These are phyloP conservation scores for Brachypalpus laphriformis DNA, from an alignment of 2,888 invertebrate genomes.

Conservation along the genomic window DNA sequence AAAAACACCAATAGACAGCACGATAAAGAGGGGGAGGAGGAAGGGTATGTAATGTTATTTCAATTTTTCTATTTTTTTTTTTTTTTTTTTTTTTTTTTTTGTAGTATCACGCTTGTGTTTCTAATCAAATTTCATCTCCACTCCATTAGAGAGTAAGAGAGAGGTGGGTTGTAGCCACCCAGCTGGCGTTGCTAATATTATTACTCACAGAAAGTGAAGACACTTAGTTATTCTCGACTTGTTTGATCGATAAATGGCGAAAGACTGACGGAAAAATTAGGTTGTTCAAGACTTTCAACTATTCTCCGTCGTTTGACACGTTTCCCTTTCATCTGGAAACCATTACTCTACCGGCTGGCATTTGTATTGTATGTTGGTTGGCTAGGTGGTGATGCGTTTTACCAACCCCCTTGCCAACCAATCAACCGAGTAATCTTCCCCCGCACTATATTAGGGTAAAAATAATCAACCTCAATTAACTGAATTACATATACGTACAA, in stretches of 20 bases:
- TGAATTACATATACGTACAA: slow-evolving; percentile 55
- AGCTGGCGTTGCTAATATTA: slow-evolving; percentile 39
- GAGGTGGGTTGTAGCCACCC: slow-evolving; percentile 16
- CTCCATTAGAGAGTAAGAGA: slow-evolving; percentile 48
- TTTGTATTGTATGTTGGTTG: slow-evolving; percentile 14
- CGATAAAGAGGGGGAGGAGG: slow-evolving; percentile 12
- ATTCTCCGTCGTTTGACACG: not conserved
- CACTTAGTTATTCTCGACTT: slow-evolving; percentile 62
- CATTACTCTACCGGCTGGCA: slow-evolving; percentile 23
- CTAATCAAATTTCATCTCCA: slow-evolving; percentile 71
- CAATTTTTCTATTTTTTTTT: not conserved
- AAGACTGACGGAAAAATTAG: slow-evolving; percentile 69
- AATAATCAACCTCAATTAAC: slow-evolving; percentile 72
- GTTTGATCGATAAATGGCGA: slow-evolving; percentile 71
- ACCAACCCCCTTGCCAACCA: slow-evolving; percentile 39
- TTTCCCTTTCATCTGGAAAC: slow-evolving; percentile 51
- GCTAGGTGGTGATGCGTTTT: slow-evolving; percentile 20
- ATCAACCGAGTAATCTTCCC: slow-evolving; percentile 48
- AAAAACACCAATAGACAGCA: not conserved
- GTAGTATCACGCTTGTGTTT: slow-evolving; percentile 41
- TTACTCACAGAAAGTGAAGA: slow-evolving; percentile 57
- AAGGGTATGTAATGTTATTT: not conserved
- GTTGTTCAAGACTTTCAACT: slow-evolving; percentile 65
- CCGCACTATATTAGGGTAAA: slow-evolving; percentile 66
- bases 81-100: slow-evolving; percentile 1